Percentiles rank a stretch among this genome's conserved stretches.
These are phyloP conservation scores for Euthynnus affinis DNA, from an alignment of 2,797 vertebrate species.

Conservation along the genomic window DNA sequence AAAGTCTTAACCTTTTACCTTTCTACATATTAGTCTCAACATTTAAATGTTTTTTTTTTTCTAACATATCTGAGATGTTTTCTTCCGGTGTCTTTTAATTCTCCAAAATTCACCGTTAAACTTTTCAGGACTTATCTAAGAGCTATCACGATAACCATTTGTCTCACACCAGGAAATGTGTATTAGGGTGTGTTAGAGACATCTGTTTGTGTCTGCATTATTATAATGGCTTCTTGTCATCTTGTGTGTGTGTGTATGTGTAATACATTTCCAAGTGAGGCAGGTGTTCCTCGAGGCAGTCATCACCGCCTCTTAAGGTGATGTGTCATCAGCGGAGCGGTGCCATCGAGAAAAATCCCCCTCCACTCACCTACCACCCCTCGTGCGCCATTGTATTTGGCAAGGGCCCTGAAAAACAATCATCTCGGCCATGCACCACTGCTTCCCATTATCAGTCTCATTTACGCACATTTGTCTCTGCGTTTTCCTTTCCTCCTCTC, in stretches of 20 bases:
- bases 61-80: not conserved
- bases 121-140: conserved; percentile 15
- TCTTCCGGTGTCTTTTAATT: conserved; percentile 13
- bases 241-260: not conserved
- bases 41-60: not conserved
- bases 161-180: conserved; percentile 31
- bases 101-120: conserved; percentile 5
- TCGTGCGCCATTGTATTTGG: conserved; percentile 62
- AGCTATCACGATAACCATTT: conserved; percentile 28
- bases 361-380: conserved; percentile 33
- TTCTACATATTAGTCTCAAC: too few relatives aligned
- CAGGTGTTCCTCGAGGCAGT: conserved; percentile 60
- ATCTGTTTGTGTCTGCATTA: conserved; percentile 44
- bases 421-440: conserved; percentile 68
- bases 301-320: conserved; percentile 55
- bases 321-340: conserved; percentile 53
- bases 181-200: conserved; percentile 26
- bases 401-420: conserved; percentile 71
- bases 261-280: conserved; percentile 58
- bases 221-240: conserved; percentile 59
- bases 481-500: conserved; percentile 45
- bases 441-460: conserved; percentile 79
- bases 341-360: conserved; percentile 3
- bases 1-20: too few relatives aligned
- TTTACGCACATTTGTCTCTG: conserved; percentile 76